Base-by-base conservation (phyloP, 2,113 vertebrate species). In the Microtus richardsoni region DNA sequence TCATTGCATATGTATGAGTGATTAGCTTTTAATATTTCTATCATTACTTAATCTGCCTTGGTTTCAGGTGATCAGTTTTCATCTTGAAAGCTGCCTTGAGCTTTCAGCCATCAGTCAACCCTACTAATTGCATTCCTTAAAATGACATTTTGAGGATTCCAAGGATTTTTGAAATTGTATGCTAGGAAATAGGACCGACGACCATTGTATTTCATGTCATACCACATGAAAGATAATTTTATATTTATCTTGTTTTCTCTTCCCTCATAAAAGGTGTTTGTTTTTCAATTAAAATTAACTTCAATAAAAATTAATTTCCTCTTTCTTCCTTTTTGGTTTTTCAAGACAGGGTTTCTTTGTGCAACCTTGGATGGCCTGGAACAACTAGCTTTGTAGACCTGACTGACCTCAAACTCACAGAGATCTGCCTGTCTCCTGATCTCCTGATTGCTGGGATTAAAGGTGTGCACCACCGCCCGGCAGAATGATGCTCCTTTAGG, bases 401-500 rank as follows among this genome's bases (percentile, higher is more conserved):
- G 78, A 30, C 8, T 54, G 8, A 21, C 78, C 75, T 30, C 24
- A 12, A 52, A 79, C 7, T 52, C 74, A 44, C 73, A 44, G 24
- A 73, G 74, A 44, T 47, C 30, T 28, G 28, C 49, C 19, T 79
- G 47, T 47, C 17, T 58, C 54, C 54, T 52, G 49, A 52, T 49
- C 54, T 54, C 54, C 16, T 54, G 54, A 58, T 58, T 58, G 54
- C 16, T 47, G 44, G 41, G 14, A 30, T 30, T 47, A 77, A 47
- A 78, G 75, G 16, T 28, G 44, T 47, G 14, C 30, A 49, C 74
- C 74, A 77, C 44, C 7, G 2, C 26, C 26, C 10, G 26, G 62
- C 22, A 68, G 47, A 92, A 52, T 89, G 41, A 36, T 90, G 64
- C 71, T 89, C 78, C 93, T 7, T 94, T 95, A 84, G 60, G 62